Evolutionary conservation across 2,888 invertebrate species (phyloP).

Genomic region (Pyralis farinalis): DNA sequence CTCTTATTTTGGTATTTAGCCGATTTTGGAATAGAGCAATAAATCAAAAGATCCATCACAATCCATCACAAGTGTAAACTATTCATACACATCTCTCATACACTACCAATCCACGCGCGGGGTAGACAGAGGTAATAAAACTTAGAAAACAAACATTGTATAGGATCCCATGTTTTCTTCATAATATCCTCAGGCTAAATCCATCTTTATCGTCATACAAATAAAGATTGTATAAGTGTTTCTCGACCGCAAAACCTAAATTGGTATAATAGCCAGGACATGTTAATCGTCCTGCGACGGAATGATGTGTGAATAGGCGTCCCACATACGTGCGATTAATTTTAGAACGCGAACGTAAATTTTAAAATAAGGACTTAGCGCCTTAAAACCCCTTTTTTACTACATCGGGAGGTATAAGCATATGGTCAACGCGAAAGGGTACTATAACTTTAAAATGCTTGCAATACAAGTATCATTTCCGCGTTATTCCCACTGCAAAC

Average conservation of each 20-base stretch:
- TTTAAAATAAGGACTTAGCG: no score
- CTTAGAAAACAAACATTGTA: conserved; percentile 5
- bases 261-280: conserved; percentile 45
- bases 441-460: no score
- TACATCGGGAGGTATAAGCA: no score
- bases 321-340: conserved; percentile 21
- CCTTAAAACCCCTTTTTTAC: no score
- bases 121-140: conserved; percentile 7
- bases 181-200: neutral
- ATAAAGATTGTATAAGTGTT: conserved; percentile 9
- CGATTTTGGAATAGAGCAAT: no score
- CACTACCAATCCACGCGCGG: neutral
- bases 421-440: no score
- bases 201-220: conserved; percentile 7
- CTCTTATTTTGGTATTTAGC: no score
- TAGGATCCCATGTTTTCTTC: neutral
- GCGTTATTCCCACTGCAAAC: no score
- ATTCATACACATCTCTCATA: neutral
- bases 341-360: neutral
- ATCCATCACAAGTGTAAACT: no score
- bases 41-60: no score
- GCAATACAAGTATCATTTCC: no score
- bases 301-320: conserved; percentile 48
- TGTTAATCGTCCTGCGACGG: conserved; percentile 52
- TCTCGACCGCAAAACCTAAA: conserved; percentile 14